Evolutionary conservation across 1,140 invertebrate species (phyloP), one percentile per base, ranked within the genome.

Genomic region (Nebria ingens): DNA sequence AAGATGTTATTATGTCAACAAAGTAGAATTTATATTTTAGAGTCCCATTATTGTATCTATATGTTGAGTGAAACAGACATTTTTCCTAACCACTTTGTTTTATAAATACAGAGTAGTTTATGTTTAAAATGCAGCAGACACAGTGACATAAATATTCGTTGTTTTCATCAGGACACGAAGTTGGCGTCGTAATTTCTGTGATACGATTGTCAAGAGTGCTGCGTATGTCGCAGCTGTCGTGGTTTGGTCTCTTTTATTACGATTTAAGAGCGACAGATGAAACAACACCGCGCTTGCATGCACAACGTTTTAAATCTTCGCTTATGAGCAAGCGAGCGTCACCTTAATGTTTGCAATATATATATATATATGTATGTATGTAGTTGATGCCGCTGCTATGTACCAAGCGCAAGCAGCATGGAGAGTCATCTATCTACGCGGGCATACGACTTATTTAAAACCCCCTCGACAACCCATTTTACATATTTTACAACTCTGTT

Each of bases 251-350:
- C 6, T 34, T 52, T 52, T 52, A 52, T 52, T 52, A 52, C 15
- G 51, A 52, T 52, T 52, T 52, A 52, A 23, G 51, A 52, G 19
- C 51, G 21, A 23, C 51, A 52, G 51, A 17, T 52, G 51, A 52
- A 52, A 52, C 20, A 52, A 52, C 17, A 21, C 20, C 51, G 51
- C 17, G 2, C 1, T 49, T n/a, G n/a, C n/a, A n/a, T n/a, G n/a
- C n/a, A n/a, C n/a, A n/a, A n/a, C 6, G 20, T 21, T 52, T 23
- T 52, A 52, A 52, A 52, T 52, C 51, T 52, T 52, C 25, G 25
- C 25, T 34, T 34, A 34, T 34, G 25, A 34, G 25, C n/a, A n/a
- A n/a, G n/a, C n/a, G n/a, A 12, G 15, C 15, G 40, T 12, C 40
- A 6, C 6, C 9, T 9, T 45, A 45, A 45, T 45, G 40, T 45